Base-by-base conservation (phyloP, 2,797 vertebrate genomes). In the Lagocephalus sceleratus region DNA sequence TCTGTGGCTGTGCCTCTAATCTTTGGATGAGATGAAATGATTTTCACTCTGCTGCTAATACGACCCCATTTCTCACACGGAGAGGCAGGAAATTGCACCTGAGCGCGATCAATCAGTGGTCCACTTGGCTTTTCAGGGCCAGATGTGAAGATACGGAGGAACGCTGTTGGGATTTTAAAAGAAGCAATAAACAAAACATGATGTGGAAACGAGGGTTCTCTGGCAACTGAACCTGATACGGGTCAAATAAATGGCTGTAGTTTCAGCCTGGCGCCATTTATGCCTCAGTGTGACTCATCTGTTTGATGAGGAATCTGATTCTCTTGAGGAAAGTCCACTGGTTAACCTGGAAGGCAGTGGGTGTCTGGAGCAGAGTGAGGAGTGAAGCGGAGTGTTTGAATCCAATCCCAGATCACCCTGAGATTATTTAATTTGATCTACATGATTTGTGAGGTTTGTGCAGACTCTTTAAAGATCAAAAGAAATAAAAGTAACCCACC, bases 341-440 rank as follows among this genome's bases (percentile, higher is more conserved):
- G n/a, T n/a, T n/a, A n/a, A n/a, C n/a, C n/a, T n/a, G n/a, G n/a
- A n/a, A n/a, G 73, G 69, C 60, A 16, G 57, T 63, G 48, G 16
- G 43, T 20, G 63, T 70, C 60, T 52, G 54, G 44, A 63, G 55
- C 59, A 54, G 45, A 25, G n/a, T n/a, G n/a, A n/a, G n/a, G n/a
- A n/a, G n/a, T 25, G 58, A 16, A 63, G 62, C 65, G 25, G 8
- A 25, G 59, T 66, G n/a, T 70, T 41, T 48, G 71, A 70, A 78
- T 68, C 55, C 57, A 60, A 54, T 39, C 43, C 38, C 53, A 61
- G 63, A 73, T 71, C 60, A 63, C 68, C 14, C 32, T 64, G 57
- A 70, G 77, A 63, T 46, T 51, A 70, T 85, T 82, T 82, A 51
- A 83, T 85, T 78, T 74, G 78, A 83, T 66, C 57, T 62, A 75